Conservation (phyloP, 2,888 invertebrate species). For the Drosophila subquinaria region DNA sequence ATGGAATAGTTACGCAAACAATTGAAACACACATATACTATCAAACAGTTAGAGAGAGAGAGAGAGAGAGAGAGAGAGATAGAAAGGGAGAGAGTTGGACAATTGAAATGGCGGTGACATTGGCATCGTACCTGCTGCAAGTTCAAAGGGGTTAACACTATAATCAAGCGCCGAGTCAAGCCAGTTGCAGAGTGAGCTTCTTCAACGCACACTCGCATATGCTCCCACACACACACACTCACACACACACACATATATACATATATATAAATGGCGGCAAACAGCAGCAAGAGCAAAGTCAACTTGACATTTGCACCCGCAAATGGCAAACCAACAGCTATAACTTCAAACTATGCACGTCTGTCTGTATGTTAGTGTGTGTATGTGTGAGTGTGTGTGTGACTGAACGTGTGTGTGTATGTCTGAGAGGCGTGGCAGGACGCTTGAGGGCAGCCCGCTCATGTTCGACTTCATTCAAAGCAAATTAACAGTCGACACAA, state of each 20-base stretch:
- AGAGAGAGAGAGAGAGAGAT: not conserved
- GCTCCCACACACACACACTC: conserved; percentile 16
- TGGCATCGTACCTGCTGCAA: conserved; percentile 67
- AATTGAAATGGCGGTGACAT: conserved; percentile 66
- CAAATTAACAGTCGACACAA: conserved; percentile 75
- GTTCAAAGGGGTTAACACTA: conserved; percentile 76
- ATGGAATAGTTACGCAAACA: conserved; percentile 70
- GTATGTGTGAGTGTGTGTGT: not conserved
- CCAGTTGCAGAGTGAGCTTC: conserved; percentile 34
- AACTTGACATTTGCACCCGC: conserved; percentile 80
- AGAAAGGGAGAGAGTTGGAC: conserved; percentile 18
- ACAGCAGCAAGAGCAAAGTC: conserved; percentile 65
- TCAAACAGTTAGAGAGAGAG: not conserved
- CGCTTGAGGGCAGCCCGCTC: conserved; percentile 32
- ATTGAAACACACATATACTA: conserved; percentile 34
- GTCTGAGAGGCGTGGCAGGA: conserved; percentile 9
- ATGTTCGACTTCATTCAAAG: conserved; percentile 76
- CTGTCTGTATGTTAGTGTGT: conserved; percentile 1
- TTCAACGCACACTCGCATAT: conserved; percentile 7
- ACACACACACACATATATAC: conserved; percentile 12
- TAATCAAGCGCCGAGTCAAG: conserved; percentile 68
- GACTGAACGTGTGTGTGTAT: not conserved
- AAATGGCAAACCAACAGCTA: conserved; percentile 64
- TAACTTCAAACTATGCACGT: conserved; percentile 54
- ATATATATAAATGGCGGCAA: conserved; percentile 42